A percentile compares a stretch with the other conserved stretches of the same genome.
These are phyloP conservation scores for Mastomys natalensis DNA, from an alignment of 2,113 vertebrate species.

Conservation along the genomic window DNA sequence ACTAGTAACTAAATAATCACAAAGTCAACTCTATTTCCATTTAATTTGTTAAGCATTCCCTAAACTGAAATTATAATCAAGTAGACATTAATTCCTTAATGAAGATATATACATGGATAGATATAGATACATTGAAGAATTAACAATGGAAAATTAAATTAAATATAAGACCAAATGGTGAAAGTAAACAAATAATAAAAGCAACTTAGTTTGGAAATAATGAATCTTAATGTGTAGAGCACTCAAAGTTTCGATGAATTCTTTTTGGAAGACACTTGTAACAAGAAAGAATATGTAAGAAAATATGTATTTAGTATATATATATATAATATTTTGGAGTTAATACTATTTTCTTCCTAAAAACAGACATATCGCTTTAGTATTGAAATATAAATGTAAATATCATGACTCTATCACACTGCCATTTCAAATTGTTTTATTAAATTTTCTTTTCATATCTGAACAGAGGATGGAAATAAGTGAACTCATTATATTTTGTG, in stretches of 20 bases:
- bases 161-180: not conserved
- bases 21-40: not conserved
- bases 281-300: not conserved
- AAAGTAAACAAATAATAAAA: not conserved
- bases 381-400: not conserved
- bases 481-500: not conserved
- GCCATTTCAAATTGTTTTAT: not conserved
- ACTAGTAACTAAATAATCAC: conserved; percentile 9
- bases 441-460: not conserved
- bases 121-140: not conserved
- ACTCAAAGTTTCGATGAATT: not conserved
- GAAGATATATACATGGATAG: not conserved
- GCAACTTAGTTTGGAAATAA: not conserved
- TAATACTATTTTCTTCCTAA: not conserved
- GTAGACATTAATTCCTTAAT: not conserved
- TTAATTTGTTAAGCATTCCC: not conserved
- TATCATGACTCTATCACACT: not conserved
- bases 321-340: not conserved
- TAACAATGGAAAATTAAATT: not conserved
- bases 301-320: not conserved
- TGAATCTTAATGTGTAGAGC: not conserved
- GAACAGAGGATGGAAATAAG: not conserved
- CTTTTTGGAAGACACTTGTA: not conserved
- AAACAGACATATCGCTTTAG: not conserved
- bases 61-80: not conserved